Evolutionary conservation across 2,888 invertebrate species (phyloP), one percentile per base, ranked within the genome.

Genomic region (Limnephilus lunatus): DNA sequence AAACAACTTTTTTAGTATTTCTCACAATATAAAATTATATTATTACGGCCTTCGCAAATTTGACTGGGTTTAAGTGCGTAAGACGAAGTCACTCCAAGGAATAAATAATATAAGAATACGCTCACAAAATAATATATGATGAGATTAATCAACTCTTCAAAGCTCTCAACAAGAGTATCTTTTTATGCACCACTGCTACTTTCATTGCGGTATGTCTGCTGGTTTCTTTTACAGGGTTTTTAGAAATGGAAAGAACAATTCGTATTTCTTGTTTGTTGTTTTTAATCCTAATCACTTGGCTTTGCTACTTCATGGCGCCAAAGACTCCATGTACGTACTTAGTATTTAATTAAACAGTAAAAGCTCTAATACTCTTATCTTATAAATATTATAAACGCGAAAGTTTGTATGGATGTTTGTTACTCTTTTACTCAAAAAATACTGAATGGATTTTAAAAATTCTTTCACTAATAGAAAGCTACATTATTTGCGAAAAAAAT

Each of bases 141-240:
- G 68, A 68, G 68, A 68, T 68, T 68, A 68, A 68, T 68, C 68
- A 68, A 68, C 68, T 68, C 68, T 68, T 68, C 68, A 68, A n/a
- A 68, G 68, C 68, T 68, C 68, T n/a, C 68, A 68, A 68, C 25
- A 25, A 25, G 68, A 68, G n/a, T 68, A 68, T 68, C 25, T 68
- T 68, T 68, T 68, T 68, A 68, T 68, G 68, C 68, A 68, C 25
- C 68, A 68, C 68, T n/a, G 68, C n/a, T 25, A 68, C 68, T 68
- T n/a, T 68, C 25, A 68, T 68, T 68, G 68, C 7, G 68, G n/a
- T n/a, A 68, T 68, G 25, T 25, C 68, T n/a, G 7, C 5, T 68
- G 68, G 68, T 68, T 68, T n/a, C 68, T 68, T 68, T n/a, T 68
- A 68, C 68, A 68, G 68, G 68, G 68, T 68, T 68, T 68, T 68